Evolutionary conservation across 2,797 vertebrate species (phyloP).

Genomic region (Glyptemys insculpta): DNA sequence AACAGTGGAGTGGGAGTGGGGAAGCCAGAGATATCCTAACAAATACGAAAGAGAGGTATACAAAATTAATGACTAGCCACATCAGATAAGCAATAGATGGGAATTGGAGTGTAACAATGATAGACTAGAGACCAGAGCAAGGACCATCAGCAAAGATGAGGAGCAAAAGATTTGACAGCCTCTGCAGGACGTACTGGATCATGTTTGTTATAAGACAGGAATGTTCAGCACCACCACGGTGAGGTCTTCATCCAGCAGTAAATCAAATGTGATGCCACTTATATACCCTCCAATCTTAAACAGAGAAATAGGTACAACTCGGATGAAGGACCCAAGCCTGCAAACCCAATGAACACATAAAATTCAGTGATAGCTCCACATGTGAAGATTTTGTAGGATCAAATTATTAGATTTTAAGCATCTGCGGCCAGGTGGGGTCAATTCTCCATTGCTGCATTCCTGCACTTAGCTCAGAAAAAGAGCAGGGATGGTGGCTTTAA

Average conservation of each 20-base stretch:
- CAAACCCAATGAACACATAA: neutral
- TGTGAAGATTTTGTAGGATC: neutral
- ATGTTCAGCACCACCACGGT: neutral
- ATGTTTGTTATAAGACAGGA: neutral
- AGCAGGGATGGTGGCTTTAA: neutral
- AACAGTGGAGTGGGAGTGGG: neutral
- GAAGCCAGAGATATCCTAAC: neutral
- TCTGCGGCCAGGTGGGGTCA: neutral
- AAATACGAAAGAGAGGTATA: neutral
- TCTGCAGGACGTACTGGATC: neutral
- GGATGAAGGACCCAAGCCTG: neutral
- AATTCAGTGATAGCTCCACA: neutral
- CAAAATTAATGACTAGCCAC: neutral
- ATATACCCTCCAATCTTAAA: neutral
- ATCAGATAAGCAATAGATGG: neutral
- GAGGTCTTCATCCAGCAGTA: neutral
- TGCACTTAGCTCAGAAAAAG: neutral
- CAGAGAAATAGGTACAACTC: neutral
- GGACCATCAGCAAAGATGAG: neutral
- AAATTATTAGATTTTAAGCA: neutral
- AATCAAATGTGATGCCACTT: neutral
- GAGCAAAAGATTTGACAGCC: neutral
- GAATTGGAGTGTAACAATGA: neutral
- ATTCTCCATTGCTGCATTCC: neutral
- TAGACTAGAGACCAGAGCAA: neutral